Percentiles rank a stretch among this genome's conserved stretches.
These are phyloP conservation scores for Phoenoteleia sp. DNA, from an alignment of 2,888 invertebrate species.

Conservation along the genomic window DNA sequence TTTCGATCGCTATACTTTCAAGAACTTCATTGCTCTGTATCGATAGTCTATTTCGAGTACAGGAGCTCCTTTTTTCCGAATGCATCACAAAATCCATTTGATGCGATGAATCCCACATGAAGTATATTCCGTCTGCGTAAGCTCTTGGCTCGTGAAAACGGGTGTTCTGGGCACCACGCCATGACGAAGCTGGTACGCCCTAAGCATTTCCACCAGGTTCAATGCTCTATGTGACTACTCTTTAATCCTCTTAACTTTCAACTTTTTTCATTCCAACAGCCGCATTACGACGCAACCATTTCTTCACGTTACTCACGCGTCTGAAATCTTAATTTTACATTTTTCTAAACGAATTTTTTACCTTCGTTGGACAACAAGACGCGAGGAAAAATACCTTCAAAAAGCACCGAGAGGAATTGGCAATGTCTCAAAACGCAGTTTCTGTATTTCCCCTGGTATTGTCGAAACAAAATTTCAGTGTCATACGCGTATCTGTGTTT, in stretches of 20 bases:
- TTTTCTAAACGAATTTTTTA: constrained; percentile 33
- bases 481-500: constrained; percentile 55
- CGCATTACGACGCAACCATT: constrained; percentile 34
- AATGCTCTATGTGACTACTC: constrained; percentile 43
- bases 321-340: constrained; percentile 36
- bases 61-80: constrained; percentile 38
- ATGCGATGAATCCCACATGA: constrained; percentile 67
- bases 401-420: constrained; percentile 67
- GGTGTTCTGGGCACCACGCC: constrained; percentile 78
- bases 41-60: constrained; percentile 56
- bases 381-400: constrained; percentile 17
- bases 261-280: constrained; percentile 39
- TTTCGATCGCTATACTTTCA: constrained; percentile 33
- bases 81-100: constrained; percentile 65
- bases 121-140: constrained; percentile 79
- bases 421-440: constrained; percentile 78
- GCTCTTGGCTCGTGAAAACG: constrained; percentile 73
- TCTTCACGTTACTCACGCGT: constrained; percentile 9
- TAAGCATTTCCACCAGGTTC: constrained; percentile 73
- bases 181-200: constrained; percentile 76
- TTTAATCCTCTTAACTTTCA: constrained; percentile 34
- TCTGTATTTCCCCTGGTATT: constrained; percentile 10
- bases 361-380: neutral
- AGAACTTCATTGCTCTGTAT: constrained; percentile 58
- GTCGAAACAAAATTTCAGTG: constrained; percentile 24